Conservation (phyloP, 2,797 vertebrate species). For the Vespertilio murinus region DNA sequence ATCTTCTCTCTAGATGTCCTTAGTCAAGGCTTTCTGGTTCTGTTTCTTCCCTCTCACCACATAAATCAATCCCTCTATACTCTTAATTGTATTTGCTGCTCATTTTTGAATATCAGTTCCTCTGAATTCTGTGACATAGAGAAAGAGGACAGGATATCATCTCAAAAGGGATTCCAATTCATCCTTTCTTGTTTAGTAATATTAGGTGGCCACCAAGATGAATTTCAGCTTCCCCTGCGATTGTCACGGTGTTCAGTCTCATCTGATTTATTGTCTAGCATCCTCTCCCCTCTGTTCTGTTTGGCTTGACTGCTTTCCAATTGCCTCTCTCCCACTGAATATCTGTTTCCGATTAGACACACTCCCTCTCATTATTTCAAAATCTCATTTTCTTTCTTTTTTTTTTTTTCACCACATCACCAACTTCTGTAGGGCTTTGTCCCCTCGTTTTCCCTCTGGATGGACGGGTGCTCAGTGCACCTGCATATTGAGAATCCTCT, state of each 20-base stretch:
- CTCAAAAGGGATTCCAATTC: not conserved
- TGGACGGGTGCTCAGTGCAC: not conserved
- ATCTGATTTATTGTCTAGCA: slow-evolving; percentile 12
- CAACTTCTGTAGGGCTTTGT: not conserved
- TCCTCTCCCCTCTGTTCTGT: not conserved
- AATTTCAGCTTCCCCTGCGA: not conserved
- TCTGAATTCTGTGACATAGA: not conserved
- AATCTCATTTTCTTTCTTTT: slow-evolving; percentile 4
- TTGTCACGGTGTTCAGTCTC: not conserved
- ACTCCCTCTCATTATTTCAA: not conserved
- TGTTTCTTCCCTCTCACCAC: slow-evolving; percentile 44
- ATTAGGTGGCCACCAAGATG: not conserved
- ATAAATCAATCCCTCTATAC: slow-evolving; percentile 45
- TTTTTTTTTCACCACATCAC: not conserved
- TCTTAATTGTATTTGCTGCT: slow-evolving; percentile 42
- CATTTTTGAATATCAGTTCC: slow-evolving; percentile 22
- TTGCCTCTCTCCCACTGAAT: not conserved
- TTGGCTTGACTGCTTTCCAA: slow-evolving; percentile 33
- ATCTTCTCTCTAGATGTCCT: slow-evolving; percentile 9
- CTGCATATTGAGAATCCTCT: not conserved
- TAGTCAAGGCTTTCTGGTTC: slow-evolving; percentile 35
- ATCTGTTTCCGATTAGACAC: slow-evolving; percentile 35
- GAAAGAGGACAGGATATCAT: not conserved
- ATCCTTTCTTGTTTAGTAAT: not conserved
- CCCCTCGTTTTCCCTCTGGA: not conserved